phyloP scores from a whole-genome alignment of 2,113 vertebrate genomes.

The Drymodes brunneopygia region DNA sequence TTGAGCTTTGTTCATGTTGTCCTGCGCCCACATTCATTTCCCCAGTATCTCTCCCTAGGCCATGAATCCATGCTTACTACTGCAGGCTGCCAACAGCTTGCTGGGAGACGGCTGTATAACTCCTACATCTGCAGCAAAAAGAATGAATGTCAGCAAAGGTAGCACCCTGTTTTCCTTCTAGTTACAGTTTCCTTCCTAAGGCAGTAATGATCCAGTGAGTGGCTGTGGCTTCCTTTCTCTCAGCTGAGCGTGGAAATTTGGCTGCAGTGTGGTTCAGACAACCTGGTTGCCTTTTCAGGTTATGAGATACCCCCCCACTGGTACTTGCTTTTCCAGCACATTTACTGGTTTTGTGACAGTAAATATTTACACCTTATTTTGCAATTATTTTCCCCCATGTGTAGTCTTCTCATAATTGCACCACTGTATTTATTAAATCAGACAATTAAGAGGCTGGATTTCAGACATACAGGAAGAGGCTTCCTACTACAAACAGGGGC shows the following conservation, averaged over 20 bases:
- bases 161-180: background rate
- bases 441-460: background rate
- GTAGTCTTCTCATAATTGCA: background rate
- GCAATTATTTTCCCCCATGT: background rate
- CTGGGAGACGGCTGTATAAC: background rate
- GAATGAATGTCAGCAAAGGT: background rate
- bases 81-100: background rate
- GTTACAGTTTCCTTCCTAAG: background rate
- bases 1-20: background rate
- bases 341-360: background rate
- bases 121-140: background rate
- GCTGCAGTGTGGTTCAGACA: background rate
- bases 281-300: background rate
- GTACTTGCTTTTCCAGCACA: background rate
- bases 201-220: background rate
- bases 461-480: background rate
- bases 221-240: background rate
- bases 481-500: background rate
- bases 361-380: slow-evolving; percentile 22
- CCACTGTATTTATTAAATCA: background rate
- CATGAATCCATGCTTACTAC: background rate
- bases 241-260: background rate
- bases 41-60: background rate
- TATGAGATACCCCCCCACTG: background rate
- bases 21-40: background rate